Conservation (phyloP, 92 coral and sea anemone species). For the Heliopora coerulea region DNA sequence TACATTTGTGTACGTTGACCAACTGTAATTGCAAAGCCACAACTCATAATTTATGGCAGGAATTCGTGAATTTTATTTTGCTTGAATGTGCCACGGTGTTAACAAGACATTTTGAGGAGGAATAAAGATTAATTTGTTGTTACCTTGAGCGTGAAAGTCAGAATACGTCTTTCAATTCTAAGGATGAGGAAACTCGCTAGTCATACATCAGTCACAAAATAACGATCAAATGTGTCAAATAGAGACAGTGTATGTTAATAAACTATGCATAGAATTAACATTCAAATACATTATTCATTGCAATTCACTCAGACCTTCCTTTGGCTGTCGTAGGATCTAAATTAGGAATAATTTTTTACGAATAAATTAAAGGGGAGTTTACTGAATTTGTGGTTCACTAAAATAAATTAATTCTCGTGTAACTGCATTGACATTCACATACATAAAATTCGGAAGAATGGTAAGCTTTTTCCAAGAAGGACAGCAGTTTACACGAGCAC, state of each 20-base stretch:
- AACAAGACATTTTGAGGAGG: neutral
- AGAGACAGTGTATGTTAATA: neutral
- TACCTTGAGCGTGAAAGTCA: too few species aligned
- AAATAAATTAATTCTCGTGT: too few species aligned
- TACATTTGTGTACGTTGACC: neutral
- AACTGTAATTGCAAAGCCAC: neutral
- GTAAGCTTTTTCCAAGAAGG: too few species aligned
- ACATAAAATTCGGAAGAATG: too few species aligned
- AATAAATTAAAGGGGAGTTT: too few species aligned
- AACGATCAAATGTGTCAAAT: neutral
- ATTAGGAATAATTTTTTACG: neutral
- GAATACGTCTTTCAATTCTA: too few species aligned
- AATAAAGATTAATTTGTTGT: neutral
- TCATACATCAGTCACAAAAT: too few species aligned
- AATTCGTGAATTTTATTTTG: neutral
- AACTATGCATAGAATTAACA: neutral
- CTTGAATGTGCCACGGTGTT: neutral
- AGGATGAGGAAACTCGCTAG: too few species aligned
- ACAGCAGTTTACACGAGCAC: too few species aligned
- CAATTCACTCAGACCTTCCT: neutral
- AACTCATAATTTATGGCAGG: neutral
- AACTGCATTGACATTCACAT: too few species aligned
- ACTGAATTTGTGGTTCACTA: too few species aligned
- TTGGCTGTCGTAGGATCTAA: neutral
- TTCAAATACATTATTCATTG: neutral